Evolutionary conservation across 2,888 invertebrate species (phyloP).

Genomic region (Trissolcus japonicus): DNA sequence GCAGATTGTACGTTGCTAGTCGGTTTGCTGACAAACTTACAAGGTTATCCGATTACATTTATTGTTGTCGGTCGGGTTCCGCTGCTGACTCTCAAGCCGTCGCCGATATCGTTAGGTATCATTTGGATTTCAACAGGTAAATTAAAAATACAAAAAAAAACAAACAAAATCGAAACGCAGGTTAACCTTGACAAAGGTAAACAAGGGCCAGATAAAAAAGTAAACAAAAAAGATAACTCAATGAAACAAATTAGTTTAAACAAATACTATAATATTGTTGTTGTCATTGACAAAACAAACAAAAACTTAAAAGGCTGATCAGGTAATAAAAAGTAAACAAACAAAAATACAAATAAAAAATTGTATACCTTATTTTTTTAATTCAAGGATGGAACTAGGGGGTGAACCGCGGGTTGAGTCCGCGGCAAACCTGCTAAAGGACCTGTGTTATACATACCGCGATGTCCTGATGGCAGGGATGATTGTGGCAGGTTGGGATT

Average conservation of each 20-base stretch:
- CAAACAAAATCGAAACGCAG: too few species aligned
- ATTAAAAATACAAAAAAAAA: conserved; percentile 42
- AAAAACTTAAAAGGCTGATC: too few species aligned
- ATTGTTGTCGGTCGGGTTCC: conserved; percentile 97
- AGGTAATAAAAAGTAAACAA: too few species aligned
- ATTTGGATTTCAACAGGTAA: conserved; percentile 91
- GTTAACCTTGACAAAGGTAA: too few species aligned
- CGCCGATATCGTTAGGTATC: conserved; percentile 95
- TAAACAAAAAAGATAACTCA: background rate
- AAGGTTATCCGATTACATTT: conserved; percentile 94
- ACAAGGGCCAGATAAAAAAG: too few species aligned
- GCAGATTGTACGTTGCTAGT: conserved; percentile 92
- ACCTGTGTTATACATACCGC: conserved; percentile 96
- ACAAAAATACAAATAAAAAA: too few species aligned
- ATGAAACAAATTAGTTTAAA: too few species aligned
- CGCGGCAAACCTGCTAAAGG: conserved; percentile 94
- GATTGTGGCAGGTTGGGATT: conserved; percentile 98
- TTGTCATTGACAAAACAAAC: too few species aligned
- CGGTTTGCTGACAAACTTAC: conserved; percentile 98
- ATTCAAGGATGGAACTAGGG: conserved; percentile 84
- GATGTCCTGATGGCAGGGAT: conserved; percentile 96
- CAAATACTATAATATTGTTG: too few species aligned
- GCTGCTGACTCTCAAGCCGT: conserved; percentile 99
- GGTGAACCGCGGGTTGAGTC: conserved; percentile 87
- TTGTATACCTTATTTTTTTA: too few species aligned